Conservation (phyloP, 1,140 invertebrate species). For the Heliconius congener region DNA sequence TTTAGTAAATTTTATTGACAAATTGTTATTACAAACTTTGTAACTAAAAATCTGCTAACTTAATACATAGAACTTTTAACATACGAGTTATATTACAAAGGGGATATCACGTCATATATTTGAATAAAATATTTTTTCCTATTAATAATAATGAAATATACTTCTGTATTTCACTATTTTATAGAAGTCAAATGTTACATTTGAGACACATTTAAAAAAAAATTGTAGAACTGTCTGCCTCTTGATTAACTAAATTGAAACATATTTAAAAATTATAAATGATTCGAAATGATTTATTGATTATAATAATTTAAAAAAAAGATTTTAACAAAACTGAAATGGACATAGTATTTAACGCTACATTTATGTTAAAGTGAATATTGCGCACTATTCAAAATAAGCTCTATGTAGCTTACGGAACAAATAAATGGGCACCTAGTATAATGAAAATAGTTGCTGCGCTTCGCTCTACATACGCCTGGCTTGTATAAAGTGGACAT, state of each 20-base stretch:
- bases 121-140: background rate
- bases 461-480: conserved; percentile 25
- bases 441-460: conserved; percentile 60
- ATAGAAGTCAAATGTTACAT: no score
- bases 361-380: conserved; percentile 40
- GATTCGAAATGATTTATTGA: background rate
- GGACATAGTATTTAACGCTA: conserved; percentile 10
- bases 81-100: conserved; percentile 2
- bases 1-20: background rate
- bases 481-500: conserved; percentile 36
- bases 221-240: background rate
- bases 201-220: background rate
- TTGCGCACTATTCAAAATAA: conserved; percentile 48
- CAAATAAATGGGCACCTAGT: conserved; percentile 53
- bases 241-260: no score
- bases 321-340: conserved; percentile 2
- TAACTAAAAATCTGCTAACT: background rate
- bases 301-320: background rate
- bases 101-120: background rate
- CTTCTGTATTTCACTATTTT: no score
- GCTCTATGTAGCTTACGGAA: conserved; percentile 47
- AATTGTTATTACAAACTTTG: background rate
- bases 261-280: no score
- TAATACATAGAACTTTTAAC: background rate
- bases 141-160: background rate